Evolutionary conservation across 2,113 vertebrate genomes (phyloP).

Genomic region (Crotalus helleri): DNA sequence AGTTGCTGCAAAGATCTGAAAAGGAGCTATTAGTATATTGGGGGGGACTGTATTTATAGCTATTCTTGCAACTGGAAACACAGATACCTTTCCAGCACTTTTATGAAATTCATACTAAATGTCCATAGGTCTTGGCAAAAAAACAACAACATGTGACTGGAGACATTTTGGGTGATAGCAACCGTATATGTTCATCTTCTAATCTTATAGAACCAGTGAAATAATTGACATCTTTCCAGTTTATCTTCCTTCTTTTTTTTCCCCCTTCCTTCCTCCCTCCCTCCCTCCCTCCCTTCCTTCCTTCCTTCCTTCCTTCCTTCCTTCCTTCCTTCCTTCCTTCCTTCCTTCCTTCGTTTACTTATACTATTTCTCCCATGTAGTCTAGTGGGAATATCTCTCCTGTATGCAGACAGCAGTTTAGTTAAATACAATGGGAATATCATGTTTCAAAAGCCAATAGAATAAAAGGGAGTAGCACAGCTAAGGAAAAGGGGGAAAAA

Average conservation of each 20-base stretch:
- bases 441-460: not conserved
- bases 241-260: too few relatives aligned
- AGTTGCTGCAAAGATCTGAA: not conserved
- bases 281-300: too few relatives aligned
- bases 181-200: not conserved
- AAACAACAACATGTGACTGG: not conserved
- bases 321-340: too few relatives aligned
- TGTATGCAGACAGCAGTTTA: not conserved
- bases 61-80: not conserved
- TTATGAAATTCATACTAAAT: too few relatives aligned
- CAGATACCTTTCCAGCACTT: too few relatives aligned
- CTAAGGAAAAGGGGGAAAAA: too few relatives aligned
- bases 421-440: not conserved
- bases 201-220: not conserved
- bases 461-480: too few relatives aligned
- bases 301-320: too few relatives aligned
- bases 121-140: too few relatives aligned
- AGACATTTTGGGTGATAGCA: not conserved
- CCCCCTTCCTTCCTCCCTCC: too few relatives aligned
- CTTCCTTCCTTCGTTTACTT: not conserved
- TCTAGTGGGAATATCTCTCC: not conserved
- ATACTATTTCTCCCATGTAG: not conserved
- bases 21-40: not conserved
- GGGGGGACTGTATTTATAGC: not conserved
- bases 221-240: not conserved